These are phyloP conservation scores for Dermolepida albohirtum DNA, from an alignment of 2,888 invertebrate species.

Conservation along the genomic window DNA sequence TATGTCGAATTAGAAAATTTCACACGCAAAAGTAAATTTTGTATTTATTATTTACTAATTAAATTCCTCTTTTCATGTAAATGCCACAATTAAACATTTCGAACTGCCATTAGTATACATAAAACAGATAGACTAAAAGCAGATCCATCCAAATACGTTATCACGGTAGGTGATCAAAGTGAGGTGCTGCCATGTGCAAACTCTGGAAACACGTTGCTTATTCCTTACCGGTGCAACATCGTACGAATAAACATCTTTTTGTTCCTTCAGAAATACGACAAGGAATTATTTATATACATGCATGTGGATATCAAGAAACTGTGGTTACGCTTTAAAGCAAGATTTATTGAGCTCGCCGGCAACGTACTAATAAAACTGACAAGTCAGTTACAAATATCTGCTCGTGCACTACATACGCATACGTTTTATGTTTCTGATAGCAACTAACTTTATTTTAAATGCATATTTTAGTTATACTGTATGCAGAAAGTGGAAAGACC, in stretches of 20 bases:
- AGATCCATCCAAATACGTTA: slow-evolving; percentile 16
- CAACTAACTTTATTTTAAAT: slow-evolving; percentile 54
- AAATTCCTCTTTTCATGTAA: slow-evolving; percentile 2
- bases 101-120: background rate
- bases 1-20: no score
- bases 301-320: slow-evolving; percentile 45
- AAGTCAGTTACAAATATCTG: slow-evolving; percentile 51
- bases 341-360: slow-evolving; percentile 56
- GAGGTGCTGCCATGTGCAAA: slow-evolving; percentile 18
- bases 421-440: slow-evolving; percentile 12
- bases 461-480: slow-evolving; percentile 47
- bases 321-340: slow-evolving; percentile 52
- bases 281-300: slow-evolving; percentile 13
- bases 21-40: no score
- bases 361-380: slow-evolving; percentile 56
- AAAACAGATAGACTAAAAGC: slow-evolving; percentile 7
- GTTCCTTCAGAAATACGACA: slow-evolving; percentile 17
- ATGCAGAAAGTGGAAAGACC: slow-evolving; percentile 49
- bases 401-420: slow-evolving; percentile 46
- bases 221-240: slow-evolving; percentile 12
- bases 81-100: slow-evolving; percentile 11
- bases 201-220: slow-evolving; percentile 23
- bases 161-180: slow-evolving; percentile 25
- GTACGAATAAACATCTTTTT: slow-evolving; percentile 10
- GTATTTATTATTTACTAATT: slow-evolving; percentile 12